phyloP scores from a whole-genome alignment of 2,113 vertebrate genomes.

The Myrmecophaga tridactyla region DNA sequence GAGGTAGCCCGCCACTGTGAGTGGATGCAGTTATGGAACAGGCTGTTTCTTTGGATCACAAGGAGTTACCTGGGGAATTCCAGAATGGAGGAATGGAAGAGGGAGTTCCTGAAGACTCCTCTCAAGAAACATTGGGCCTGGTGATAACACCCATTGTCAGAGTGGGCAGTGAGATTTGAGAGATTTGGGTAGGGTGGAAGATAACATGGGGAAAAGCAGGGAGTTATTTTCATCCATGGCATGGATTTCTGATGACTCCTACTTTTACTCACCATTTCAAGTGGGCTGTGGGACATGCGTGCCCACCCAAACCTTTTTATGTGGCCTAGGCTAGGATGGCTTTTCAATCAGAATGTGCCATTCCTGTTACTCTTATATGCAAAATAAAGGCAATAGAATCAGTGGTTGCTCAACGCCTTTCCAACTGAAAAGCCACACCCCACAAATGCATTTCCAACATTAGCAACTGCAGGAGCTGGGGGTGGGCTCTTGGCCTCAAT shows the following conservation, averaged over 20 bases:
- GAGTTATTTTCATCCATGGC: neutral
- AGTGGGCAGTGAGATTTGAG: neutral
- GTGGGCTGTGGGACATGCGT: neutral
- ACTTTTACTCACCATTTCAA: neutral
- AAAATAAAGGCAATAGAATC: neutral
- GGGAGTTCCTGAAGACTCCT: neutral
- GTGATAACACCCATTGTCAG: neutral
- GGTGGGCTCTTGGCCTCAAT: neutral
- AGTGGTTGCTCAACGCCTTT: neutral
- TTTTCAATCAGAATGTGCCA: neutral
- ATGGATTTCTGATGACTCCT: neutral
- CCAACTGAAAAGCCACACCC: neutral
- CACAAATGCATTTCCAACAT: neutral
- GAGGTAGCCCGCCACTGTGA: neutral
- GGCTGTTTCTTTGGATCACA: neutral
- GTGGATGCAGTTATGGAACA: neutral
- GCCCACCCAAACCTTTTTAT: neutral
- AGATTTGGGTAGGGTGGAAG: neutral
- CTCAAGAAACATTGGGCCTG: neutral
- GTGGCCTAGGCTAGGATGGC: neutral
- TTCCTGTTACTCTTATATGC: neutral
- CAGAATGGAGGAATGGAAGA: neutral
- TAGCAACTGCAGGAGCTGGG: neutral
- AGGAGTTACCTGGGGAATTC: neutral
- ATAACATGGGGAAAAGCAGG: neutral